Evolutionary conservation across 2,888 invertebrate genomes (phyloP).

Genomic region (Drosophila paranaensis): DNA sequence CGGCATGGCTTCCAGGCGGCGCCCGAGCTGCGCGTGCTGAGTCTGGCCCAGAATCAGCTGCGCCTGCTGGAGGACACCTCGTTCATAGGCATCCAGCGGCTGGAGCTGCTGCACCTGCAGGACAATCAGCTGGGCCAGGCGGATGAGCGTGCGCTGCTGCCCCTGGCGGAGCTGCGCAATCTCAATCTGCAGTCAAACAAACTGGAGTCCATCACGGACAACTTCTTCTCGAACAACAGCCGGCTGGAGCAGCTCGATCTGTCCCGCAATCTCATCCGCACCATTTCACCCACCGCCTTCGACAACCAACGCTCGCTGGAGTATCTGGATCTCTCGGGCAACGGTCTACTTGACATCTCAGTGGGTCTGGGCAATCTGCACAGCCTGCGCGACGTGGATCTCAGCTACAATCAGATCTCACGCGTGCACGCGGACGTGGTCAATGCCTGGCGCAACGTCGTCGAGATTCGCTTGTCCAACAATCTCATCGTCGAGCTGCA

Average conservation of each 20-base stretch:
- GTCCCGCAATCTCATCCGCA: constrained; percentile 90
- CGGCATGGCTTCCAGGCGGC: constrained; percentile 88
- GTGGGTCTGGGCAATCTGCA: constrained; percentile 89
- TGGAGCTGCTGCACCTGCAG: constrained; percentile 91
- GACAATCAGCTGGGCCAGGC: constrained; percentile 90
- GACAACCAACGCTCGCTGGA: constrained; percentile 89
- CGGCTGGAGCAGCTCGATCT: constrained; percentile 89
- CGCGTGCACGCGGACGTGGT: constrained; percentile 89
- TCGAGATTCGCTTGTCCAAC: constrained; percentile 89
- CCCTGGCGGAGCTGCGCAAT: constrained; percentile 88
- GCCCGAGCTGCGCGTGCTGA: constrained; percentile 89
- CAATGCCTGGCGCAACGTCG: constrained; percentile 89
- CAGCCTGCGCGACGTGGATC: constrained; percentile 89
- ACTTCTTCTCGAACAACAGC: constrained; percentile 88
- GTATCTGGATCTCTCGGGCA: constrained; percentile 91
- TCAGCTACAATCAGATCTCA: constrained; percentile 91
- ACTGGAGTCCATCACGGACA: constrained; percentile 89
- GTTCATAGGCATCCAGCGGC: constrained; percentile 88
- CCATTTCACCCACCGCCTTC: constrained; percentile 88
- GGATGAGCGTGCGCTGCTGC: constrained; percentile 88
- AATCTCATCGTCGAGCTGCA: constrained; percentile 90
- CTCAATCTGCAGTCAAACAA: constrained; percentile 92
- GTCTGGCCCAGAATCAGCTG: constrained; percentile 90
- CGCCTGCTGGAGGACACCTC: constrained; percentile 89
- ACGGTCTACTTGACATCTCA: constrained; percentile 90